Evolutionary conservation across 2,888 invertebrate species (phyloP), one percentile per base, ranked within the genome.

Genomic region (Spodoptera littoralis): DNA sequence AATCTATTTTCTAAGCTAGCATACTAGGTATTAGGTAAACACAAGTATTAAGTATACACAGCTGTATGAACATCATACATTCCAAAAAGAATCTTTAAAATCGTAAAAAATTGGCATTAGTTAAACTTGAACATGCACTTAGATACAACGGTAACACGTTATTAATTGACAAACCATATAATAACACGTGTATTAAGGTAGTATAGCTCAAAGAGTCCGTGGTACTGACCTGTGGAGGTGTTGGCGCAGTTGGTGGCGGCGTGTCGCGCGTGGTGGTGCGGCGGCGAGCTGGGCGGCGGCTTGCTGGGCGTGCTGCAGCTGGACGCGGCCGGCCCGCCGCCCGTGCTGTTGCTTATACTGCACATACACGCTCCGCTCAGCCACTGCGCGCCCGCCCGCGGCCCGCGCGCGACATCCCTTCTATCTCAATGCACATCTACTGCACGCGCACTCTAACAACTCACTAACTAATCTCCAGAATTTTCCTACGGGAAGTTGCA

Each of bases 331-430:
- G 88, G 85, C 69, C 82, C 80, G 58, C 81, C 85, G 74, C 85
- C 46, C 64, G 65, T 64, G 69, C 44, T 83, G 78, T 86, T 89
- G 90, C 88, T 91, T 84, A 92, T 84, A 87, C 92, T 92, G 90
- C 79, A 73, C 78, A 82, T 70, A 80, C 62, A 62, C 44, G 57
- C 36, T 62, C 46, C 60, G 48, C 57, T 27, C n/a, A 8, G 18
- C 44, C 13, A 46, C 6, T 4, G 24, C 13, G 42, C 12, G 11
- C 27, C 0, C 24, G 2, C 1, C n/a, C 36, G 0, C 13, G 5
- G 12, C 36, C 54, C 48, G 18, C 11, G 36, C 60, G 18, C 12
- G 50, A 51, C 66, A 56, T 56, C 72, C 43, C 61, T 53, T 56
- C 71, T 12, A 62, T 46, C 54, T 70, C 55, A 49, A 52, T 62